Evolutionary conservation across 2,797 vertebrate species (phyloP).

Genomic region (Poeciliopsis presidionis): DNA sequence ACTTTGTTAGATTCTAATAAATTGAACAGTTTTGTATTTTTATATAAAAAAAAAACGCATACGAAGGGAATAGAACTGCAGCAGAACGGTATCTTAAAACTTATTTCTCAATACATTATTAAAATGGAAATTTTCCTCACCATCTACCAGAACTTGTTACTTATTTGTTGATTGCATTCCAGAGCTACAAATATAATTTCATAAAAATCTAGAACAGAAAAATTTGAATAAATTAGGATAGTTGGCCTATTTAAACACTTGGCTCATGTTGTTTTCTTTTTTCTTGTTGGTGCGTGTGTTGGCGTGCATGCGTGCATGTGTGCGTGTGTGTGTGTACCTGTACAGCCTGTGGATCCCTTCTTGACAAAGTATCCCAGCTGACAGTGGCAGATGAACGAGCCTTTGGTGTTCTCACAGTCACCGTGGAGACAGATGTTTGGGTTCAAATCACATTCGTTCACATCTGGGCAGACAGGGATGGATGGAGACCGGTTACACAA

Average conservation of each 20-base stretch:
- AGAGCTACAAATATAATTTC: conserved; percentile 36
- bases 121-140: background rate
- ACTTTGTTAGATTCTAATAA: background rate
- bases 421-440: conserved; percentile 94
- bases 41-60: background rate
- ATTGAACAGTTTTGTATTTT: background rate
- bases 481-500: conserved; percentile 29
- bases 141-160: background rate
- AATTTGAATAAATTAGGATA: conserved; percentile 45
- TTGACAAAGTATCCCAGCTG: conserved; percentile 90
- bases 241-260: conserved; percentile 27
- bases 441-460: conserved; percentile 94
- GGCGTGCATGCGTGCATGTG: conserved; percentile 9
- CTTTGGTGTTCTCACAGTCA: conserved; percentile 93
- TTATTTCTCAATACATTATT: background rate
- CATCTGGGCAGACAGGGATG: conserved; percentile 76
- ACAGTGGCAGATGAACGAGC: conserved; percentile 96
- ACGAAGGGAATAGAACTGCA: background rate
- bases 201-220: conserved; percentile 13
- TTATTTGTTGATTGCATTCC: background rate
- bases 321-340: conserved; percentile 77
- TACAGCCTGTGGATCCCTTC: conserved; percentile 92
- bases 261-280: background rate
- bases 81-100: background rate
- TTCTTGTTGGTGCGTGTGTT: background rate